These are phyloP conservation scores for Torymus texanus DNA, from an alignment of 2,888 invertebrate genomes.

Conservation along the genomic window DNA sequence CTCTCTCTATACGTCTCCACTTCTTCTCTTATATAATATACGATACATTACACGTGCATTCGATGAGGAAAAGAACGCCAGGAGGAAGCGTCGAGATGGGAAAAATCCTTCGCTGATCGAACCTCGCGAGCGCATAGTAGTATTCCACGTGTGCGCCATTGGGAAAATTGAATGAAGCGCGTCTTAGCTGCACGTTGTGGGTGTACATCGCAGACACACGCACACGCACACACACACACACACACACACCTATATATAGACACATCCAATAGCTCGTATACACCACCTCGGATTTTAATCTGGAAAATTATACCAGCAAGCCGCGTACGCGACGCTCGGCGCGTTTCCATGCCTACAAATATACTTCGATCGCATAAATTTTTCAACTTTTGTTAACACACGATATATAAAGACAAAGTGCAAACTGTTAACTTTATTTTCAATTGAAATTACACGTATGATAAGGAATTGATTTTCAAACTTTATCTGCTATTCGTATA, in stretches of 20 bases:
- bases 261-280: neutral
- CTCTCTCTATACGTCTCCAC: slow-evolving; percentile 40
- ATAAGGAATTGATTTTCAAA: slow-evolving; percentile 25
- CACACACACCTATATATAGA: neutral
- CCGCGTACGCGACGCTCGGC: neutral
- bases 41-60: slow-evolving; percentile 44
- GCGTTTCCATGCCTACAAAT: slow-evolving; percentile 2
- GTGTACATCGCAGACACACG: slow-evolving; percentile 9
- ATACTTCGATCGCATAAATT: slow-evolving; percentile 1
- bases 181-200: neutral
- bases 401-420: neutral
- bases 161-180: slow-evolving; percentile 27
- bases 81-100: slow-evolving; percentile 5
- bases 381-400: neutral
- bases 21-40: slow-evolving; percentile 25
- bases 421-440: neutral
- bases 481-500: neutral
- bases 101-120: slow-evolving; percentile 3
- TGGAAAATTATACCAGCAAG: slow-evolving; percentile 4
- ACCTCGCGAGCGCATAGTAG: slow-evolving; percentile 1
- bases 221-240: neutral
- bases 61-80: slow-evolving; percentile 19
- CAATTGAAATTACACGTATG: neutral
- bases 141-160: slow-evolving; percentile 17
- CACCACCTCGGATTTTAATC: slow-evolving; percentile 23